These are phyloP conservation scores for Auanema sp. DNA, from an alignment of 2,888 invertebrate genomes.

Conservation along the genomic window DNA sequence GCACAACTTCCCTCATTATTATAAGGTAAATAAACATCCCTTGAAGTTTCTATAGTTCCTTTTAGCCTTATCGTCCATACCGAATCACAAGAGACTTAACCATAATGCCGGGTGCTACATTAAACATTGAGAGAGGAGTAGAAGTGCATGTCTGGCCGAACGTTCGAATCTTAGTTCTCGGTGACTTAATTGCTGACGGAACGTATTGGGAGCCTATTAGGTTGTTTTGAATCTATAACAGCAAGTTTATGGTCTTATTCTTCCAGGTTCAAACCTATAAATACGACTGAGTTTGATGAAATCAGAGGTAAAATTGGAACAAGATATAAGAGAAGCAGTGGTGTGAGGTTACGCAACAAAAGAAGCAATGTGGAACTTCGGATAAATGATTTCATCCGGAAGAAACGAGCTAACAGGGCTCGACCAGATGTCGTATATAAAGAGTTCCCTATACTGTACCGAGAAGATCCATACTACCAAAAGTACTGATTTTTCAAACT, in stretches of 20 bases:
- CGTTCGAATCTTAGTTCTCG: conserved; percentile 76
- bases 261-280: conserved; percentile 60
- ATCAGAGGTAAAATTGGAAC: conserved; percentile 42
- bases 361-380: conserved; percentile 16
- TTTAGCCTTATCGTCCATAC: conserved; percentile 72
- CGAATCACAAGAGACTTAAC: conserved; percentile 86
- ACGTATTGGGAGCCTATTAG: conserved; percentile 71
- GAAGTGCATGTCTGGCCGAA: conserved; percentile 87
- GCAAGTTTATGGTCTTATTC: neutral
- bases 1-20: conserved; percentile 53
- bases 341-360: conserved; percentile 8
- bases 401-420: conserved; percentile 20
- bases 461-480: conserved; percentile 62
- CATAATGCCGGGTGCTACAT: conserved; percentile 87
- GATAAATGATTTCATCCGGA: conserved; percentile 16
- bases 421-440: conserved; percentile 52
- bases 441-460: conserved; percentile 57
- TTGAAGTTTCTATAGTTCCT: conserved; percentile 2
- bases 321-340: conserved; percentile 36
- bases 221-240: neutral
- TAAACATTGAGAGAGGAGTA: conserved; percentile 81
- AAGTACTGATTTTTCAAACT: neutral
- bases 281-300: conserved; percentile 59
- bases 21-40: conserved; percentile 21
- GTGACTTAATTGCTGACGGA: conserved; percentile 83